These are phyloP conservation scores for Triplophysa rosa DNA, from an alignment of 2,113 vertebrate species.

Conservation along the genomic window DNA sequence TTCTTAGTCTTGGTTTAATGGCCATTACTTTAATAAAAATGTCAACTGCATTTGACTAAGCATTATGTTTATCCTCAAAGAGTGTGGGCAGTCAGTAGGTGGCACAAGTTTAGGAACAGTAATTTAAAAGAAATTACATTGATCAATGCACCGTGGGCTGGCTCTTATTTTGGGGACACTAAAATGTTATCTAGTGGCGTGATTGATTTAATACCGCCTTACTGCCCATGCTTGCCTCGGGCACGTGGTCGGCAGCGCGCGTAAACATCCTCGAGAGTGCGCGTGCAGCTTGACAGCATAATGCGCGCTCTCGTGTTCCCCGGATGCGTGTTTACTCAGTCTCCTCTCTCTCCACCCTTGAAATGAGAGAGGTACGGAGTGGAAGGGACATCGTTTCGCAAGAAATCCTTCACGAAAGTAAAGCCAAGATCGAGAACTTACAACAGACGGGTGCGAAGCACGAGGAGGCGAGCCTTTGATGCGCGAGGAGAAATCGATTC, in stretches of 20 bases:
- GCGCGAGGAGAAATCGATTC: slow-evolving; percentile 3
- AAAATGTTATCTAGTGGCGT: neutral
- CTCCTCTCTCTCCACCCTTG: slow-evolving; percentile 34
- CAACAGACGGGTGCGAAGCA: neutral
- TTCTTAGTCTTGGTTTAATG: neutral
- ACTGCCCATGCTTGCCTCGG: neutral
- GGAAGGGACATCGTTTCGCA: neutral
- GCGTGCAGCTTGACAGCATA: slow-evolving; percentile 42
- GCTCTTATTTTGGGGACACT: neutral
- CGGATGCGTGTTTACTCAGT: slow-evolving; percentile 42
- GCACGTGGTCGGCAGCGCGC: slow-evolving; percentile 18
- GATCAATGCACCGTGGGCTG: too few species aligned
- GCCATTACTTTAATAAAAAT: neutral
- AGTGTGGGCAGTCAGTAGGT: slow-evolving; percentile 33
- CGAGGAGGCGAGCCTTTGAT: too few species aligned
- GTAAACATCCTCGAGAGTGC: slow-evolving; percentile 32
- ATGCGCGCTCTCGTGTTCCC: slow-evolving; percentile 46
- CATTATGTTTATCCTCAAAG: neutral
- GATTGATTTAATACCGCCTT: neutral
- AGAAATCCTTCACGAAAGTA: neutral
- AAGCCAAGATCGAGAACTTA: neutral
- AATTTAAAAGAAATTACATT: neutral
- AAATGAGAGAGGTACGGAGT: slow-evolving; percentile 36
- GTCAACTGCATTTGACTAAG: slow-evolving; percentile 5
- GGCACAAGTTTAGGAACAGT: slow-evolving; percentile 1